A percentile compares a stretch with the other conserved stretches of the same genome.
Conservation (phyloP, 2,113 vertebrate species). For the Eubucco bourcierii region DNA sequence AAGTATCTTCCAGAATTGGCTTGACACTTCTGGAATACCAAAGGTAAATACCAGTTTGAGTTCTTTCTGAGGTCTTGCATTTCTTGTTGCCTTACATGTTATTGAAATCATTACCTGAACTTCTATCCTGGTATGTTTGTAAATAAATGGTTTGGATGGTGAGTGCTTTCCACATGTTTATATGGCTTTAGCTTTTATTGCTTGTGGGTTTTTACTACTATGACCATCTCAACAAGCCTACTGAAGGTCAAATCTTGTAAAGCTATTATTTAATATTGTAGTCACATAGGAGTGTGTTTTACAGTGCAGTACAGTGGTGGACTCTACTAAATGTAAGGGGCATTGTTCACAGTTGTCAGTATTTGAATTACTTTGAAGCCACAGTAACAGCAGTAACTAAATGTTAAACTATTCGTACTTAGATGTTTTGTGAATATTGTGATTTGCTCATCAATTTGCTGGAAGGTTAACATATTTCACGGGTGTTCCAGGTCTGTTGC, state of each 20-base stretch:
- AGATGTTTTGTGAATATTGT: background rate
- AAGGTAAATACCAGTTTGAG: slow-evolving; percentile 77
- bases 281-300: background rate
- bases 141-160: background rate
- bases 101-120: background rate
- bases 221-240: background rate
- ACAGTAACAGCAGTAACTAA: background rate
- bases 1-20: slow-evolving; percentile 88
- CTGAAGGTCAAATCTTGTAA: background rate
- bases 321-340: background rate
- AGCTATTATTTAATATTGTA: background rate
- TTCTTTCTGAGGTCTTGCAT: background rate
- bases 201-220: background rate
- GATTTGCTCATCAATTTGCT: background rate
- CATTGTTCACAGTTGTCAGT: background rate
- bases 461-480: background rate
- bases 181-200: background rate
- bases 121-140: background rate
- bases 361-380: background rate
- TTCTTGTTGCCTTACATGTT: background rate
- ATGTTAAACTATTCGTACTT: background rate
- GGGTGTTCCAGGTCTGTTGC: background rate
- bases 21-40: slow-evolving; percentile 90
- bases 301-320: background rate
- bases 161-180: background rate